Evolutionary conservation across 2,888 invertebrate species (phyloP), one percentile per base, ranked within the genome.

Genomic region (Eilema caniola): DNA sequence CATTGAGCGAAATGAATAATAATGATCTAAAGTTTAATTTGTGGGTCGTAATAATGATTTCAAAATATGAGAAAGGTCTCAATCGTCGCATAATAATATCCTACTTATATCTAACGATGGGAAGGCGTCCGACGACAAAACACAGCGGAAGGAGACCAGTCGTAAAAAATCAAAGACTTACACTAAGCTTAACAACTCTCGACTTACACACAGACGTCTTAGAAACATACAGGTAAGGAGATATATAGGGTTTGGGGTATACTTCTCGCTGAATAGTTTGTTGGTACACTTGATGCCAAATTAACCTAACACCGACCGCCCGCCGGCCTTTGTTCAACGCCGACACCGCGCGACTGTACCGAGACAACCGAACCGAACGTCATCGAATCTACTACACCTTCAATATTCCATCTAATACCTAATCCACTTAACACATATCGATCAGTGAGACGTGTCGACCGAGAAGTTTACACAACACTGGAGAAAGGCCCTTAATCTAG

Each of bases 251-350:
- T 75, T 70, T 78, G 77, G 77, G 76, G 78, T 79, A 78, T 74
- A 79, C 76, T 83, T 93, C 94, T 93, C 95, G 94, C 95, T 93
- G 92, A 90, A 83, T 85, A 88, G 91, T 94, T 94, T 94, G 94
- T 93, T 93, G 88, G 87, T 84, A 93, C 94, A 94, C 90, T 93
- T 82, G 84, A 92, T 91, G 92, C 82, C 85, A 86, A 83, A 92
- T 92, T 93, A 94, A 92, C 89, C 94, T 94, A 93, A 88, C 76
- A 74, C 81, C 84, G 79, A 80, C 82, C 81, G 75, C 79, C 75
- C 77, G 77, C 76, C 85, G 85, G 73, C 75, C 82, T 91, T 92
- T 92, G 93, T 92, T 92, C 93, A 85, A 83, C 85, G 82, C 85
- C 87, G 84, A 85, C 84, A 85, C 85, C 81, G 74, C 81, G 77